A percentile compares a stretch with the other conserved stretches of the same genome.
Evolutionary conservation across 2,888 invertebrate genomes (phyloP).

Genomic region (Sinodicranocentrus sp.): DNA sequence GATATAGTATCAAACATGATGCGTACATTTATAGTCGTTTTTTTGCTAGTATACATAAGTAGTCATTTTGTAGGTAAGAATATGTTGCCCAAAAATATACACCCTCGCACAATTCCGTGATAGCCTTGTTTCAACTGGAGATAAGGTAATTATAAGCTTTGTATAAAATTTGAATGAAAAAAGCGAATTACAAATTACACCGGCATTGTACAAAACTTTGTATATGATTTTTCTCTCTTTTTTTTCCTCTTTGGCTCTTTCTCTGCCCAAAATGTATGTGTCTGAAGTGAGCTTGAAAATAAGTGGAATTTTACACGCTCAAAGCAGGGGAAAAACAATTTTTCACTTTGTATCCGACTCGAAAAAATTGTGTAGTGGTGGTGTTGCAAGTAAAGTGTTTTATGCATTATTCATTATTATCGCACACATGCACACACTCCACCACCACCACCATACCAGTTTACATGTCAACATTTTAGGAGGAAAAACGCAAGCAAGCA

Average conservation of each 20-base stretch:
- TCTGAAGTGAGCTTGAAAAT: neutral
- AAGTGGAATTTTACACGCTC: conserved; percentile 29
- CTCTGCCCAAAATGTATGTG: neutral
- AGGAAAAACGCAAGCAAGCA: neutral
- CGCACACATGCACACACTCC: conserved; percentile 18
- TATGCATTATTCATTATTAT: conserved; percentile 61
- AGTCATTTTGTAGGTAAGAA: too few species aligned
- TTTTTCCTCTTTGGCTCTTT: neutral
- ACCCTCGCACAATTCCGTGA: too few species aligned
- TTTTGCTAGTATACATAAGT: too few species aligned
- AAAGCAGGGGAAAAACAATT: conserved; percentile 37
- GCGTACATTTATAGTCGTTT: too few species aligned
- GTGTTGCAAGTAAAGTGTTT: conserved; percentile 52
- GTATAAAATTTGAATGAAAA: conserved; percentile 59
- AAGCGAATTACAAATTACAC: conserved; percentile 40
- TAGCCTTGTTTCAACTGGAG: conserved; percentile 33
- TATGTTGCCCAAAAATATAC: too few species aligned
- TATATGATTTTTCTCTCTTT: too few species aligned
- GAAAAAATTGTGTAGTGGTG: conserved; percentile 37
- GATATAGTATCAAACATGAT: too few species aligned
- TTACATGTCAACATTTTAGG: conserved; percentile 31
- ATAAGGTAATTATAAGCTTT: conserved; percentile 73
- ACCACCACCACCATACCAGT: too few species aligned
- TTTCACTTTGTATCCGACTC: conserved; percentile 45
- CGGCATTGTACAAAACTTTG: neutral